phyloP scores from a whole-genome alignment of 2,888 invertebrate genomes.

The Tineola bisselliella region DNA sequence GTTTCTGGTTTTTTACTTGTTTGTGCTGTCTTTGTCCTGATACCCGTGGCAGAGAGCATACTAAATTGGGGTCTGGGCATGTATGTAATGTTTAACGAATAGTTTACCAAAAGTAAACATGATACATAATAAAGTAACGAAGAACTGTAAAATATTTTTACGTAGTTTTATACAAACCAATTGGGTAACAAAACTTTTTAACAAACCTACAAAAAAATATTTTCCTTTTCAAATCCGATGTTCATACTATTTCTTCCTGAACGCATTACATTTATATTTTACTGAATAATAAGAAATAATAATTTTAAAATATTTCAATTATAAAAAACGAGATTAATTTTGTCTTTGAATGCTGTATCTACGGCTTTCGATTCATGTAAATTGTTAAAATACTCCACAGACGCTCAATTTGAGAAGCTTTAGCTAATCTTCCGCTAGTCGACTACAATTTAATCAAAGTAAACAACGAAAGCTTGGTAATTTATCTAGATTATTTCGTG shows the following conservation, averaged over 20 bases:
- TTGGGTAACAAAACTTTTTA: constrained; percentile 21
- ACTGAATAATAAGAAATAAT: too few species aligned
- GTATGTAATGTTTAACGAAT: neutral
- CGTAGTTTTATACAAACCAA: neutral
- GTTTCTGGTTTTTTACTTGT: too few species aligned
- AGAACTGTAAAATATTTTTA: constrained; percentile 6
- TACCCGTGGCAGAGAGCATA: too few species aligned
- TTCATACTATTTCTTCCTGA: too few species aligned
- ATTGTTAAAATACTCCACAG: constrained; percentile 56
- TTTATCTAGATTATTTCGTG: constrained; percentile 66
- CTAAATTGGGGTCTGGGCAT: too few species aligned
- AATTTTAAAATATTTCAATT: neutral
- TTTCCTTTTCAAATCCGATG: neutral
- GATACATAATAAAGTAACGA: neutral
- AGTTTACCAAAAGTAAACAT: neutral
- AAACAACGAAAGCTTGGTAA: constrained; percentile 61
- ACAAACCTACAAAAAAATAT: constrained; percentile 25
- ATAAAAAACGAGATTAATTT: neutral
- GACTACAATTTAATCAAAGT: constrained; percentile 68
- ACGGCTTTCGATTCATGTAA: constrained; percentile 58
- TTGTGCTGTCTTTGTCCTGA: too few species aligned
- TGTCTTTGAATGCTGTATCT: constrained; percentile 28
- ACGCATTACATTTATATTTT: too few species aligned
- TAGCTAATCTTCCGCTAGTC: constrained; percentile 63
- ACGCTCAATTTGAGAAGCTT: constrained; percentile 62